Evolutionary conservation across 2,888 invertebrate species (phyloP), one percentile per base, ranked within the genome.

Genomic region (Morpho achilles): DNA sequence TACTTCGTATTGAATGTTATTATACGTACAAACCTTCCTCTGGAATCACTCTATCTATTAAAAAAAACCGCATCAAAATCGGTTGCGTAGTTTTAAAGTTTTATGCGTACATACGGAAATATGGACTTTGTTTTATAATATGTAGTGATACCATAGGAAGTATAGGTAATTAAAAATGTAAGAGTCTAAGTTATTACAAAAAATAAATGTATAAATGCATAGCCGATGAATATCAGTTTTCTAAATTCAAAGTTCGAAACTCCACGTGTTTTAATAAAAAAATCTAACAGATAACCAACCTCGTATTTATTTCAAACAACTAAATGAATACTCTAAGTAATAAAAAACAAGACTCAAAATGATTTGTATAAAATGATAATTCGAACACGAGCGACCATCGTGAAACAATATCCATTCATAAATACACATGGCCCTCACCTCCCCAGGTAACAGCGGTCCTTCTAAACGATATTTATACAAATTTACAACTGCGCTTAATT

Each of bases 351-450:
- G 16, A 22, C 16, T n/a, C n/a, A 55, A 52, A 51, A 39, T 53
- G 8, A n/a, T 45, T 7, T 52, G 32, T 32, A 32, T 32, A 2
- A 32, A 32, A 32, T 32, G 8, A 44, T 2, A 47, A 45, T 5
- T 45, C 6, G 10, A 39, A 45, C 8, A 7, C 39, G 10, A 10
- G 45, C 45, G 48, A 54, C 47, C 47, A 54, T 23, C 22, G 73
- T 72, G 71, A 69, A 72, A 71, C 66, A 67, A 67, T 70, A 72
- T 70, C 67, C 63, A 64, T 67, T 69, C 67, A 58, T 47, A 56
- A 60, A 58, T 62, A 61, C 73, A 69, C 72, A 71, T 69, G 70
- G 68, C 67, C 64, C 48, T 70, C 71, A 74, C 74, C 75, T 76
- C 67, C 67, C 64, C 73, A 75, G 76, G 75, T 75, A 76, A 71